phyloP scores from a whole-genome alignment of 2,113 vertebrate genomes.

The Todiramphus chloris region DNA sequence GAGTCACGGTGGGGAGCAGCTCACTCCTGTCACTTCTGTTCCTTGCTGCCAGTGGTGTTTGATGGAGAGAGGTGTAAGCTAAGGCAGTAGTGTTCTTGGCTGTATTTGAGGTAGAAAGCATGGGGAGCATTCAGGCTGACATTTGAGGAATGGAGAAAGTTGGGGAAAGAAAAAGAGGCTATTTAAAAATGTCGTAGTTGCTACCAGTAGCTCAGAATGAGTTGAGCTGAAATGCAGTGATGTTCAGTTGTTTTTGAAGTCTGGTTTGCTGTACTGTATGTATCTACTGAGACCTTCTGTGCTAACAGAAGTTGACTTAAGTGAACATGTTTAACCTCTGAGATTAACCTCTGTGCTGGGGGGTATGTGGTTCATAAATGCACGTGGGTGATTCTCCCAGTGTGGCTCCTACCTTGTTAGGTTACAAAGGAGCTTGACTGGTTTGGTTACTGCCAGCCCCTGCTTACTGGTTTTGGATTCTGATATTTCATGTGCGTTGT shows the following conservation, averaged over 20 bases:
- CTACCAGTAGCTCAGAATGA: not conserved
- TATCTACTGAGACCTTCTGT: not conserved
- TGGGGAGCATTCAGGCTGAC: not conserved
- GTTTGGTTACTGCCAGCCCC: not conserved
- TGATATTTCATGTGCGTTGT: not conserved
- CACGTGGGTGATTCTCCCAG: not conserved
- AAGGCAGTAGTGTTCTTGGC: not conserved
- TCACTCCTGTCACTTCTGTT: not conserved
- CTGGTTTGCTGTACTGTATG: not conserved
- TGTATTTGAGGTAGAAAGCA: not conserved
- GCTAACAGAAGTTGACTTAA: not conserved
- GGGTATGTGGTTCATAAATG: not conserved
- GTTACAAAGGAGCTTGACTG: not conserved
- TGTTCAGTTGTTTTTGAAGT: not conserved
- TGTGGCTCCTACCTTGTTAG: not conserved
- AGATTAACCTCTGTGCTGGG: not conserved
- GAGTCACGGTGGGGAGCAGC: fast-evolving
- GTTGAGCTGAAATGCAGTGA: not conserved
- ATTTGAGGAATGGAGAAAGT: not conserved
- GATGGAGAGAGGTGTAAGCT: not conserved
- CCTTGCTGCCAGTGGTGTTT: not conserved
- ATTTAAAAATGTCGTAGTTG: fast-evolving
- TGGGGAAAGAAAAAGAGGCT: not conserved
- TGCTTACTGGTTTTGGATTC: not conserved
- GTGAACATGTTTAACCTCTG: not conserved